Conservation (phyloP, 2,888 invertebrate species). For the Linnaemya vulpina region DNA sequence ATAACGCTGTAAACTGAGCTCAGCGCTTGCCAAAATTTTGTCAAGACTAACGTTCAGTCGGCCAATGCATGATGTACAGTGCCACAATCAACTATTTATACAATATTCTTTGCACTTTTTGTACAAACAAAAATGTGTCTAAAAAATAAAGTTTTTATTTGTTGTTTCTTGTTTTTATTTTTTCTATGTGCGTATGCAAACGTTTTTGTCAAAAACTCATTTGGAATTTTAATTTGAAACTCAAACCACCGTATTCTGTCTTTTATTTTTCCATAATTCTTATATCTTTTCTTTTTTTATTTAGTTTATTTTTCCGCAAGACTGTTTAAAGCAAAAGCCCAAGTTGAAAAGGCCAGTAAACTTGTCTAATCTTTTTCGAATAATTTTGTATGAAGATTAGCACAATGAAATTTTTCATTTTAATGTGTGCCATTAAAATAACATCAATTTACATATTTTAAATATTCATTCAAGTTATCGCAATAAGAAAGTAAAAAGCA, state of each 20-base stretch:
- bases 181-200: slow-evolving; percentile 40
- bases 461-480: slow-evolving; percentile 1
- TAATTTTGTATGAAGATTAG: slow-evolving; percentile 53
- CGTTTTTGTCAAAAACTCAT: slow-evolving; percentile 71
- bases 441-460: background rate
- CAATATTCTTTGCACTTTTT: slow-evolving; percentile 8
- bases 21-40: too few relatives aligned
- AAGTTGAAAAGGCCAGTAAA: slow-evolving; percentile 53
- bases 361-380: slow-evolving; percentile 62
- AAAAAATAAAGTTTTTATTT: slow-evolving; percentile 39
- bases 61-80: slow-evolving; percentile 1
- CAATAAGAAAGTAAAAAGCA: background rate
- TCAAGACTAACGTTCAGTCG: background rate
- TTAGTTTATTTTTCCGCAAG: slow-evolving; percentile 6
- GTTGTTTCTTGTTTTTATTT: slow-evolving; percentile 43
- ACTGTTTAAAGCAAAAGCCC: slow-evolving; percentile 19
- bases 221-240: slow-evolving; percentile 70
- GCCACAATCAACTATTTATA: background rate
- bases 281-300: slow-evolving; percentile 9
- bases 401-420: slow-evolving; percentile 36
- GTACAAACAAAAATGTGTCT: slow-evolving; percentile 29
- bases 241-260: slow-evolving; percentile 39
- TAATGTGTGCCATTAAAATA: slow-evolving; percentile 22
- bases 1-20: too few relatives aligned
- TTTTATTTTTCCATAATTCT: slow-evolving; percentile 25